These are phyloP conservation scores for Pseudorhombus dupliciocellatus DNA, from an alignment of 2,113 vertebrate genomes.

Conservation along the genomic window DNA sequence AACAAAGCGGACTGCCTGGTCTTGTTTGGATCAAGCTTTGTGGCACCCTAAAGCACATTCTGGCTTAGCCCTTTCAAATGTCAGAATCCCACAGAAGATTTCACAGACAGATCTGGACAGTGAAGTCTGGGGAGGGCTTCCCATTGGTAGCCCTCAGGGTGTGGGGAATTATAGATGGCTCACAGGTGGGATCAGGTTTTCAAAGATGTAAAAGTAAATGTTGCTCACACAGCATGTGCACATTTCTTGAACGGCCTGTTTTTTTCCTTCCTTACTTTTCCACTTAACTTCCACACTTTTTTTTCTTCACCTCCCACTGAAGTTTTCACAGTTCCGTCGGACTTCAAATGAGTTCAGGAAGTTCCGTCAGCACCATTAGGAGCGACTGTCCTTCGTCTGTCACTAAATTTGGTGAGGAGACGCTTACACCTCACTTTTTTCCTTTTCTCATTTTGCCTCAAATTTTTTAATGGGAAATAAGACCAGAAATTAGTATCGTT, in stretches of 20 bases:
- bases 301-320: conserved; percentile 19
- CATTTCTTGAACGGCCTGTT: conserved; percentile 16
- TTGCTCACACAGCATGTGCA: background rate
- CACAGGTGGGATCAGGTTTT: conserved; percentile 50
- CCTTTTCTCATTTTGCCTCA: background rate
- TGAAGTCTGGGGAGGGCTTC: conserved; percentile 24
- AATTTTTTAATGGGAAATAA: conserved; percentile 1
- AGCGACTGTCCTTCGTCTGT: conserved; percentile 86
- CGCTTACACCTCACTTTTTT: background rate
- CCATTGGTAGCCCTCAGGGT: conserved; percentile 57
- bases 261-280: conserved; percentile 20
- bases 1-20: conserved; percentile 68
- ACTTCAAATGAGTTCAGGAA: conserved; percentile 84
- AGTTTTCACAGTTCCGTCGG: conserved; percentile 90
- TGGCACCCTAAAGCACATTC: conserved; percentile 60
- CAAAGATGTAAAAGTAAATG: conserved; percentile 37
- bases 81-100: conserved; percentile 42
- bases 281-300: conserved; percentile 27
- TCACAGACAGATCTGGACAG: conserved; percentile 32
- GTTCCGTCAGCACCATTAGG: conserved; percentile 81
- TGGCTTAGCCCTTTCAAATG: conserved; percentile 52
- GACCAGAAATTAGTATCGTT: background rate
- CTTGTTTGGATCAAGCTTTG: conserved; percentile 66
- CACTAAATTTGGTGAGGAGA: conserved; percentile 88
- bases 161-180: conserved; percentile 51